Base-by-base conservation (phyloP, 2,888 invertebrate species). In the Pachliopta kotzebuea region DNA sequence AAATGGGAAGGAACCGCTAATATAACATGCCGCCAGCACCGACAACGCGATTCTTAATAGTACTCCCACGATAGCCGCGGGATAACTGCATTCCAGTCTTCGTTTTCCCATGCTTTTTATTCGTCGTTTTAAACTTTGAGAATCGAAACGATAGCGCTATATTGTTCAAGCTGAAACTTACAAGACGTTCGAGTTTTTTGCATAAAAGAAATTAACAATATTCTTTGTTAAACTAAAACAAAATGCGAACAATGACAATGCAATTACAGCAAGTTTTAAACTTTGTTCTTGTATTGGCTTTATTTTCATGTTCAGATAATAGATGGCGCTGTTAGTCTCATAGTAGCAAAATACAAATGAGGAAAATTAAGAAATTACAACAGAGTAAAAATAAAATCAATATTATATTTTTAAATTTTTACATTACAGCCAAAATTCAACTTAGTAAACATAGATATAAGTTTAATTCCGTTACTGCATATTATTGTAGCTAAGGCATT, bases 21-120 rank as follows among this genome's bases (percentile, higher is more conserved):
- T 72, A 70, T 73, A 68, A 70, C 73, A 74, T 74, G 73, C 73
- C 73, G 75, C 74, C 67, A 70, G 72, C 71, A 70, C 72, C 72
- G 71, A 71, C 74, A 68, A 69, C 70, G 71, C 69, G 70, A 71
- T 74, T 73, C 69, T 73, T 74, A 74, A 77, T 75, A 72, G 72
- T 74, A 74, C 75, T 77, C 75, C 76, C 71, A 71, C 73, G 69
- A 72, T 72, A 72, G 75, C 74, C 72, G 70, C 71, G 66, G 73
- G 76, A 72, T 62, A 72, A 72, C 76, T 71, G 74, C 78, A 79
- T 79, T 79, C 78, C 79, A 65, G 68, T 67, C 71, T 67, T 71
- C 72, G 71, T 71, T 74, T 74, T 71, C 72, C 70, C 73, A 76
- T 74, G 71, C 71, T 21, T n/a, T 52, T 21, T 52, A 52, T 52